A percentile compares a stretch with the other conserved stretches of the same genome.
phyloP scores from a whole-genome alignment of 2,888 invertebrate genomes.

The Busseola fusca region DNA sequence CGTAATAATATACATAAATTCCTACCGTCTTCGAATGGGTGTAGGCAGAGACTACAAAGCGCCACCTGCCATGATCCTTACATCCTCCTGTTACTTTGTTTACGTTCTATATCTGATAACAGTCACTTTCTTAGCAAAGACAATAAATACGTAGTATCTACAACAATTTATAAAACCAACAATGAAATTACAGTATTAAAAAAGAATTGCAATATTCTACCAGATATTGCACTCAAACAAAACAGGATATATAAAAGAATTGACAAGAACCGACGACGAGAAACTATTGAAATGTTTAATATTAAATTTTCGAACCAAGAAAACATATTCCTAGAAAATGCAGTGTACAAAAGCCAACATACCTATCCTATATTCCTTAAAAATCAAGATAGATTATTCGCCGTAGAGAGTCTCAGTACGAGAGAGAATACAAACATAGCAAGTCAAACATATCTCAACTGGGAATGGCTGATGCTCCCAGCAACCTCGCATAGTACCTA shows the following conservation, averaged over 20 bases:
- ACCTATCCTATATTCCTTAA: conserved; percentile 31
- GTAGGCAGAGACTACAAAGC: background rate
- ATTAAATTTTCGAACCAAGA: conserved; percentile 45
- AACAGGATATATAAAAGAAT: conserved; percentile 19
- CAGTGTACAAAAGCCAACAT: conserved; percentile 31
- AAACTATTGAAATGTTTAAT: conserved; percentile 42
- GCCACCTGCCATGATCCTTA: background rate
- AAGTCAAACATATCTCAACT: conserved; percentile 63
- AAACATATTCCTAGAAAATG: conserved; percentile 20
- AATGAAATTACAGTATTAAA: conserved; percentile 3
- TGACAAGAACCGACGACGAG: conserved; percentile 20
- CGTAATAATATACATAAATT: background rate
- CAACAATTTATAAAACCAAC: conserved; percentile 11
- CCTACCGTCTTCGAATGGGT: background rate
- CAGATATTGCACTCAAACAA: conserved; percentile 17
- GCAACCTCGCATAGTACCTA: conserved; percentile 58
- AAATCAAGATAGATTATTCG: conserved; percentile 57
- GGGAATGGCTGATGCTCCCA: conserved; percentile 53
- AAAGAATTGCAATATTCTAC: conserved; percentile 3
- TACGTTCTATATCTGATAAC: background rate
- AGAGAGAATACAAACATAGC: conserved; percentile 60
- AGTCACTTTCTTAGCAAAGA: background rate
- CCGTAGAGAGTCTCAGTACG: conserved; percentile 54
- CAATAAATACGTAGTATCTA: background rate
- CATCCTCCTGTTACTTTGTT: background rate